A percentile compares a stretch with the other conserved stretches of the same genome.
Evolutionary conservation across 1,140 invertebrate genomes (phyloP).

Genomic region (Planococcus citri): DNA sequence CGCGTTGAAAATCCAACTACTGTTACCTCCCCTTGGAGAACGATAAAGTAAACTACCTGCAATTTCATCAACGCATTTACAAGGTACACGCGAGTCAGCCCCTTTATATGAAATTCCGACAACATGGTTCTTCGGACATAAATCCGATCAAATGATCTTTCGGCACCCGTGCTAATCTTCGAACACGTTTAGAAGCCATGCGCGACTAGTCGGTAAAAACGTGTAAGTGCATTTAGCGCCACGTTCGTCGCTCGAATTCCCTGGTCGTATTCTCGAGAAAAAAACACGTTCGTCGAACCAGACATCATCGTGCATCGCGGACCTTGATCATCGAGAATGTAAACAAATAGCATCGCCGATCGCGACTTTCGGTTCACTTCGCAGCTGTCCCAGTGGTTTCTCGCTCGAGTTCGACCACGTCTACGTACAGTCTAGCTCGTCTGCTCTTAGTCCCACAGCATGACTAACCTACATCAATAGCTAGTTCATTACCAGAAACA

Average conservation of each 20-base stretch:
- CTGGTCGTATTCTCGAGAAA: too few relatives aligned
- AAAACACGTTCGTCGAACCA: not conserved
- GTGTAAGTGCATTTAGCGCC: not conserved
- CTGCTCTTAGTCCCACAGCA: not conserved
- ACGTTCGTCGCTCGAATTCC: not conserved
- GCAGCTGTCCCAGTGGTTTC: too few relatives aligned
- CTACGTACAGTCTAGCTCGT: not conserved
- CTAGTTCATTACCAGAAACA: not conserved
- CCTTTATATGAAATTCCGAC: too few relatives aligned
- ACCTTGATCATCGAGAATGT: not conserved
- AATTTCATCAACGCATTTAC: too few relatives aligned
- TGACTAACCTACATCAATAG: slow-evolving; percentile 1
- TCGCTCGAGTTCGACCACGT: too few relatives aligned
- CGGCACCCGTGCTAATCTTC: not conserved
- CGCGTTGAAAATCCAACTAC: too few relatives aligned
- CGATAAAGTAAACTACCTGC: too few relatives aligned
- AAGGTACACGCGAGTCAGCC: too few relatives aligned
- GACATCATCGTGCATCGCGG: not conserved
- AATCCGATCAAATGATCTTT: too few relatives aligned
- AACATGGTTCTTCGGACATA: too few relatives aligned
- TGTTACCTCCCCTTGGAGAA: too few relatives aligned
- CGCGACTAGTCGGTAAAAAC: not conserved
- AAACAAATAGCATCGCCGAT: not conserved
- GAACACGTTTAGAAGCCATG: not conserved
- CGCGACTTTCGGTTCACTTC: too few relatives aligned